Evolutionary conservation across 2,113 vertebrate species (phyloP).

Genomic region (Eurystomus gularis): DNA sequence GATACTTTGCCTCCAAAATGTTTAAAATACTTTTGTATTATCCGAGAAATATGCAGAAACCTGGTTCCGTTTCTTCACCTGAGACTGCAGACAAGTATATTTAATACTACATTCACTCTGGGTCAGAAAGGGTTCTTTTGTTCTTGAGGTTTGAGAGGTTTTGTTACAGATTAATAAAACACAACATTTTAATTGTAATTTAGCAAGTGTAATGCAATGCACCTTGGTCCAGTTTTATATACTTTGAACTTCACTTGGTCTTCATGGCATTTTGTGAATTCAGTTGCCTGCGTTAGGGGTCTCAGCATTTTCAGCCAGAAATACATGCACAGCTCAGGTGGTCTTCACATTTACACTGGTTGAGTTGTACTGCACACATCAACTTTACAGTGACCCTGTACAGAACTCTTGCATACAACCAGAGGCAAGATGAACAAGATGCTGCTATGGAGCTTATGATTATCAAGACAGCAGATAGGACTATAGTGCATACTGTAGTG

Average conservation of each 20-base stretch:
- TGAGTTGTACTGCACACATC: neutral
- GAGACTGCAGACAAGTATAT: neutral
- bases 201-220: neutral
- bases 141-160: rapidly evolving
- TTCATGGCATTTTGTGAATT: neutral
- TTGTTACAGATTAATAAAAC: neutral
- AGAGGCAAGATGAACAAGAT: neutral
- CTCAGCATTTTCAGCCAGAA: rapidly evolving
- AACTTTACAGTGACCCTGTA: neutral
- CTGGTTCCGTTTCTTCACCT: rapidly evolving
- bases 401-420: neutral
- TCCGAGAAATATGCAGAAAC: neutral
- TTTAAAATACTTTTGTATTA: neutral
- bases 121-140: neutral
- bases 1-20: rapidly evolving
- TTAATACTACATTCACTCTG: neutral
- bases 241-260: neutral
- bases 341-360: neutral
- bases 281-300: neutral
- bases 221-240: neutral
- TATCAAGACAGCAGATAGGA: rapidly evolving
- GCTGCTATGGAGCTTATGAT: neutral
- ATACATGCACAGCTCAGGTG: rapidly evolving
- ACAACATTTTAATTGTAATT: neutral
- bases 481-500: neutral